These are phyloP conservation scores for Porites rus DNA, from an alignment of 92 coral and sea anemone genomes.

Conservation along the genomic window DNA sequence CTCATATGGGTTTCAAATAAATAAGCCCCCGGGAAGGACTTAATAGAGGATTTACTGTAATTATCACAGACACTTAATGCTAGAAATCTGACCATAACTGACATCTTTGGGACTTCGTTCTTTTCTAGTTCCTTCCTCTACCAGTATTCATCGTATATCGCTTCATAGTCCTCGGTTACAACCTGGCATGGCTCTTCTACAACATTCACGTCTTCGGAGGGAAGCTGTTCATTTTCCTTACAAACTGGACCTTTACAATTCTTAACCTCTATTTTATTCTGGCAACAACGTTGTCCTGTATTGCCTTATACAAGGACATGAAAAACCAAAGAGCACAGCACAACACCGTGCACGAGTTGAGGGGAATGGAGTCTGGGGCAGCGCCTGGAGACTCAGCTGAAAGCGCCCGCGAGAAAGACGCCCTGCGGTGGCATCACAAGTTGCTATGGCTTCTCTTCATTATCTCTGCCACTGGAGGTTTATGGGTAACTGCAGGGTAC, in stretches of 20 bases:
- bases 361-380: constrained; percentile 14
- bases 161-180: constrained; percentile 60
- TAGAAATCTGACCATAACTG: no score
- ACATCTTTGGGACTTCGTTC: background rate
- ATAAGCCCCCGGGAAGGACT: no score
- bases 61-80: no score
- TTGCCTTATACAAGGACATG: constrained; percentile 42
- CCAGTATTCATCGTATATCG: constrained; percentile 68
- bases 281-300: constrained; percentile 64
- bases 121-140: constrained; percentile 70
- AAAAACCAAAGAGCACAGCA: background rate
- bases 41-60: no score
- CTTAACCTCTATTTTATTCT: constrained; percentile 74
- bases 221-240: constrained; percentile 82
- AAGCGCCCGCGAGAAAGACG: constrained; percentile 12
- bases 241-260: constrained; percentile 84
- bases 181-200: constrained; percentile 74
- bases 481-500: constrained; percentile 71
- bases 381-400: background rate
- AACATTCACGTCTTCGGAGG: constrained; percentile 55
- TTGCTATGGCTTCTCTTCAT: constrained; percentile 70
- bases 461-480: constrained; percentile 65
- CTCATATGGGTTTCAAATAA: no score
- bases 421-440: constrained; percentile 69
- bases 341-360: background rate